These are phyloP conservation scores for Pholis gunnellus DNA, from an alignment of 2,113 vertebrate genomes.

Conservation along the genomic window DNA sequence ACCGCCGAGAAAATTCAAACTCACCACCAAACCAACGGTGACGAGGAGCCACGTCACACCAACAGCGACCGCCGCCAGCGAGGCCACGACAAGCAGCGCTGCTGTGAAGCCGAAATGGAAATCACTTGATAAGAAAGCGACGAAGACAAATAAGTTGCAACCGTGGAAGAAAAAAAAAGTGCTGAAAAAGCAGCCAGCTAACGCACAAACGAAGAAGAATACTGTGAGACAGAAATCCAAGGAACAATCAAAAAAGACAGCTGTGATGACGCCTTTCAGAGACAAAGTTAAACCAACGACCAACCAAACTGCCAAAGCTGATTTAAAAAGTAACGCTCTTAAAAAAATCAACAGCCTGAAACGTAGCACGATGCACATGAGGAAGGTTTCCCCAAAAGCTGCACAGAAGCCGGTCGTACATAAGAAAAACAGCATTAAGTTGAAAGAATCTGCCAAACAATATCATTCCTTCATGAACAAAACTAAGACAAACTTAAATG, in stretches of 20 bases:
- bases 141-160: conserved; percentile 30
- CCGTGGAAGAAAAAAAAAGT: conserved; percentile 37
- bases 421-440: conserved; percentile 7
- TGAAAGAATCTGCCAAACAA: not conserved
- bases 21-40: conserved; percentile 60
- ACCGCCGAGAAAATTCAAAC: conserved; percentile 71
- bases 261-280: not conserved
- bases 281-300: conserved; percentile 24
- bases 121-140: conserved; percentile 7
- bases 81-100: not conserved
- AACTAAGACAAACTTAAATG: conserved; percentile 21
- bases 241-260: not conserved
- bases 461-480: conserved; percentile 5
- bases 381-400: conserved; percentile 5
- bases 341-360: conserved; percentile 6
- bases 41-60: conserved; percentile 34
- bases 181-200: conserved; percentile 36
- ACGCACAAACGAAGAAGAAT: conserved; percentile 35
- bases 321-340: not conserved
- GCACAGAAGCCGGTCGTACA: not conserved
- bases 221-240: conserved; percentile 16
- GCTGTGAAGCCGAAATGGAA: conserved; percentile 26
- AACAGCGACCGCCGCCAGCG: not conserved
- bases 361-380: not conserved
- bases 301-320: conserved; percentile 17